Evolutionary conservation across 2,888 invertebrate species (phyloP), one percentile per base, ranked within the genome.

Genomic region (Drosophila limbata): DNA sequence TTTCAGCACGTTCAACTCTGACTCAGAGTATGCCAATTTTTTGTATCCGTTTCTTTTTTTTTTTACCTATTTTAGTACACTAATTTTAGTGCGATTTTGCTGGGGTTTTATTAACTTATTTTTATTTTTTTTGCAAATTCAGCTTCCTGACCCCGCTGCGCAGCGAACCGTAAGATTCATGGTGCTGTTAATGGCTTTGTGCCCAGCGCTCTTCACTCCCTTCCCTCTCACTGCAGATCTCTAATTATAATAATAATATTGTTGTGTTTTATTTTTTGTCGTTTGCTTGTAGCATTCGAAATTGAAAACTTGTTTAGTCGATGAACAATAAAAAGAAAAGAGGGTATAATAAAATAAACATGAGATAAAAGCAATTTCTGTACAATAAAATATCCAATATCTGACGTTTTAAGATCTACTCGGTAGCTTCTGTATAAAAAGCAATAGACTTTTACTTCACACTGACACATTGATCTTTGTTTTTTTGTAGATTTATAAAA

Each of bases 181-280:
- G 75, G 69, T 66, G 75, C 79, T 72, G 64, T 76, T 83, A 83
- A 86, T 81, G 80, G 63, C 69, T 80, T 72, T 73, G 67, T 66
- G 64, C 76, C 55, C 59, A 73, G 64, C 48, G 55, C 50, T 45
- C 57, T 33, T 19, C 9, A n/a, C 50, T n/a, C 2, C 31, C 19
- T 31, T 28, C 31, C 44, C 44, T 11, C 11, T 48, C 31, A 47
- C 53, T 56, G 44, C 56, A 67, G 71, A 62, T 73, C 57, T 63
- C 74, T 77, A 78, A 82, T 76, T 79, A 87, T 87, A 73, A 87
- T 84, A 79, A 84, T 84, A 79, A 87, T 79, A 85, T 68, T 84
- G 69, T 72, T 79, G 70, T 73, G 73, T 68, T 57, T 55, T 62
- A 65, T 56, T 65, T 31, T 44, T 55, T 72, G 57, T 61, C 59